Percentiles rank a stretch among this genome's conserved stretches.
phyloP scores from a whole-genome alignment of 2,113 vertebrate genomes.

The Tringa solitaria region DNA sequence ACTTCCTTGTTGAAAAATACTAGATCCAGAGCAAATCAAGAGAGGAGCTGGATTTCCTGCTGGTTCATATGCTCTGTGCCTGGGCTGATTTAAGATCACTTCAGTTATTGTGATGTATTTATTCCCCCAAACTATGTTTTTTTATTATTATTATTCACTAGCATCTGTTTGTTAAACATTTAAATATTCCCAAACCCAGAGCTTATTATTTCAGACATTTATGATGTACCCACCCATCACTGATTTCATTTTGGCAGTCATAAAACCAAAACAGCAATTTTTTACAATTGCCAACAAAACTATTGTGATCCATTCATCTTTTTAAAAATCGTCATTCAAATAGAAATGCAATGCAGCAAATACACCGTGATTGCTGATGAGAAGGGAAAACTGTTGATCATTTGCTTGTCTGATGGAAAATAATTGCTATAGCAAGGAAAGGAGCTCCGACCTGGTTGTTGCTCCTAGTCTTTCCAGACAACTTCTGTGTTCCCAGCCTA shows the following conservation, averaged over 20 bases:
- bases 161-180: constrained; percentile 54
- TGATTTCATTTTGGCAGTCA: constrained; percentile 18
- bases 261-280: not conserved
- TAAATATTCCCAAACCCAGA: constrained; percentile 28
- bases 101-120: not conserved
- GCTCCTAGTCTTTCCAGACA: not conserved
- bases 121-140: not conserved
- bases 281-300: not conserved
- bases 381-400: not conserved
- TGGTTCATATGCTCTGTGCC: not conserved
- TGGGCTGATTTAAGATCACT: not conserved
- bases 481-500: not conserved
- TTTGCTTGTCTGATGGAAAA: not conserved
- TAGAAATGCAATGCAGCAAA: not conserved
- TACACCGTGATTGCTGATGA: not conserved
- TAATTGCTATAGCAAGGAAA: not conserved
- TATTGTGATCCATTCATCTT: constrained; percentile 21
- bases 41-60: constrained; percentile 1
- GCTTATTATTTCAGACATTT: constrained; percentile 18
- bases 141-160: constrained; percentile 21
- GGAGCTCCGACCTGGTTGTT: not conserved
- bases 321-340: not conserved
- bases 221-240: constrained; percentile 3
- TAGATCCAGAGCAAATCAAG: not conserved
- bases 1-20: constrained; percentile 30